Evolutionary conservation across 2,888 invertebrate genomes (phyloP).

Genomic region (Cremastinae sp.): DNA sequence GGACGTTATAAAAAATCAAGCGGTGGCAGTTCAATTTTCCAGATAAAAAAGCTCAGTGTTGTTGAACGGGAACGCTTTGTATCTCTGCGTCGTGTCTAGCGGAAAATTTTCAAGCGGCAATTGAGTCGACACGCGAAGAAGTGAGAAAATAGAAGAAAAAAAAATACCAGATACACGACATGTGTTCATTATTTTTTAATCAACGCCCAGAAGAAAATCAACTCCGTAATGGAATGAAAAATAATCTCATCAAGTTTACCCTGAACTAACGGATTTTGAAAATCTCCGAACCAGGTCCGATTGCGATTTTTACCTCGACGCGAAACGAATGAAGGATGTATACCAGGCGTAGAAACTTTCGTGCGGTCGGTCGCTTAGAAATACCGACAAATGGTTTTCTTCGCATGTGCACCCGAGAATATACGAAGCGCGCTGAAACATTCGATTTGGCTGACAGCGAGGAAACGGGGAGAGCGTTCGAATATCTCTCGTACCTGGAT

Average conservation of each 20-base stretch:
- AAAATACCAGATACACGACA: conserved; percentile 5
- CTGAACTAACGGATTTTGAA: neutral
- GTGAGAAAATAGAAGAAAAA: conserved; percentile 11
- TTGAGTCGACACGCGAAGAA: conserved; percentile 8
- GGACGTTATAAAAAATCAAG: conserved; percentile 63
- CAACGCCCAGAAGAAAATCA: conserved; percentile 46
- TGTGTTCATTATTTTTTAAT: conserved; percentile 65
- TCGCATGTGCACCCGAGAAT: conserved; percentile 11
- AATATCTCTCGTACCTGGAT: conserved; percentile 7
- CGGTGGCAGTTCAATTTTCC: conserved; percentile 61
- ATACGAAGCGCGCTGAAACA: conserved; percentile 14
- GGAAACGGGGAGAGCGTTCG: neutral
- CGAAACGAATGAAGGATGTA: conserved; percentile 15
- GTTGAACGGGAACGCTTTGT: conserved; percentile 32
- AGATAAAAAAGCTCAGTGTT: conserved; percentile 51
- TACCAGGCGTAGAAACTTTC: conserved; percentile 3
- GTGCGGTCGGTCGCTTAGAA: conserved; percentile 55
- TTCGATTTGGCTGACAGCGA: conserved; percentile 48
- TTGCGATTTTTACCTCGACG: too few species aligned
- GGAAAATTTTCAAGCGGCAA: conserved; percentile 34
- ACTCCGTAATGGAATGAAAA: conserved; percentile 32
- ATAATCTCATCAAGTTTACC: conserved; percentile 39
- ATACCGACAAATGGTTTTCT: conserved; percentile 51
- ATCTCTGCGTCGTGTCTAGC: conserved; percentile 36
- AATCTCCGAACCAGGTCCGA: too few species aligned